These are phyloP conservation scores for Onthophagus taurus DNA, from an alignment of 1,140 invertebrate species.

Conservation along the genomic window DNA sequence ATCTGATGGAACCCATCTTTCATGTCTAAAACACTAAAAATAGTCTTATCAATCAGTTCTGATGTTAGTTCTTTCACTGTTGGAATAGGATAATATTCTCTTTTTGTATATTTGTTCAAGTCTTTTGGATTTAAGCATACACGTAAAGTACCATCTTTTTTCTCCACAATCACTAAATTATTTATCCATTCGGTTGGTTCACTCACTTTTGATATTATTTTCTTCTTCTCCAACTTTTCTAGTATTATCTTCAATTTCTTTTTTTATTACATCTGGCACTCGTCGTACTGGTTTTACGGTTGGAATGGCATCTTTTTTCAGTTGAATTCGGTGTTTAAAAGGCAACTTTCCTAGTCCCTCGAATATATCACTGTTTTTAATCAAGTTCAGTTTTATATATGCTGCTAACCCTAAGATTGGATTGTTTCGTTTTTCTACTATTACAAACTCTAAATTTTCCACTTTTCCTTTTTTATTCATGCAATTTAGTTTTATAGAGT, in stretches of 20 bases:
- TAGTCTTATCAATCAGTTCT: constrained; percentile 15
- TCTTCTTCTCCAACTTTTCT: constrained; percentile 6
- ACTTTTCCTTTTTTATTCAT: too few relatives aligned
- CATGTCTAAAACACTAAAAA: constrained; percentile 23
- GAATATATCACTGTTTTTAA: too few relatives aligned
- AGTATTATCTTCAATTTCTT: constrained; percentile 10
- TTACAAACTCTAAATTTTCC: too few relatives aligned
- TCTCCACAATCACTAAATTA: constrained; percentile 31
- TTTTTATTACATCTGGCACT: constrained; percentile 10
- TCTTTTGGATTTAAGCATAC: constrained; percentile 38
- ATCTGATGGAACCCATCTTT: constrained; percentile 23
- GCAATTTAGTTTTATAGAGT: neutral
- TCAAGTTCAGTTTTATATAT: too few relatives aligned
- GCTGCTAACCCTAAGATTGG: too few relatives aligned
- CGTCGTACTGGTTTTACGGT: constrained; percentile 9
- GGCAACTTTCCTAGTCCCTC: too few relatives aligned
- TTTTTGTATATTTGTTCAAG: constrained; percentile 35
- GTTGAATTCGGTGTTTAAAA: too few relatives aligned
- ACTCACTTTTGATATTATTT: constrained; percentile 12
- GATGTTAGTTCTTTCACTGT: constrained; percentile 27
- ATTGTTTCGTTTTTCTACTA: too few relatives aligned
- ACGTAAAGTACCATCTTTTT: constrained; percentile 29
- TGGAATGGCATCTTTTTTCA: constrained; percentile 10
- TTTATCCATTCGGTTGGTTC: constrained; percentile 36
- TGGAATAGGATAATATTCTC: constrained; percentile 28